Evolutionary conservation across 2,797 vertebrate species (phyloP), one percentile per base, ranked within the genome.

Genomic region (Rachycentron canadum): DNA sequence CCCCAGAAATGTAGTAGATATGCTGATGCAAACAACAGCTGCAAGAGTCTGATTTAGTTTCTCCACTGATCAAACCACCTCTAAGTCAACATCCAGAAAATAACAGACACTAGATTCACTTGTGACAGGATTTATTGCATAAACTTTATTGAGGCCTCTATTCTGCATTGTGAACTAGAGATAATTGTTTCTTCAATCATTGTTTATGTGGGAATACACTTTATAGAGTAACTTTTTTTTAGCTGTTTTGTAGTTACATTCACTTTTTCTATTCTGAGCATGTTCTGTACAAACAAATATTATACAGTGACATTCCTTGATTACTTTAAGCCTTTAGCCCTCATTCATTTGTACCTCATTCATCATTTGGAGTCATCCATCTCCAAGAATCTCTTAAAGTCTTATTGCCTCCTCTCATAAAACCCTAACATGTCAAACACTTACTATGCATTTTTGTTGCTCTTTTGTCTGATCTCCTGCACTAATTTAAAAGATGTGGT

Each of bases 201-300:
- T 50, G 67, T 49, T 63, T 59, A 62, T 5, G 23, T 49, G 17
- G n/a, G 56, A 28, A 45, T 73, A 57, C 53, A 34, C 11, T 8
- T n/a, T 16, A 23, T 2, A 28, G 6, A 23, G 9, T 30, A 52
- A n/a, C 6, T 47, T 21, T 49, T 32, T 21, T 21, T 14, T 11
- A 28, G 38, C 11, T 50, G 34, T 52, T 50, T 36, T 4, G 0
- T 17, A 2, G 19, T 9, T 41, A 34, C 5, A 3, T 25, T 32
- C 10, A 34, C 5, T n/a, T 55, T 41, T 19, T 23, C 5, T 52
- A 2, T 45, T 23, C 17, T 21, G 13, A 11, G 13, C 38, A 26
- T 40, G 12, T 25, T 58, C 41, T 16, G n/a, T 23, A 45, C 26
- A 26, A 36, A 53, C 16, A 5, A 23, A 50, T 23, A 5, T 7